These are phyloP conservation scores for Periophthalmus magnuspinnatus DNA, from an alignment of 2,797 vertebrate genomes.

Conservation along the genomic window DNA sequence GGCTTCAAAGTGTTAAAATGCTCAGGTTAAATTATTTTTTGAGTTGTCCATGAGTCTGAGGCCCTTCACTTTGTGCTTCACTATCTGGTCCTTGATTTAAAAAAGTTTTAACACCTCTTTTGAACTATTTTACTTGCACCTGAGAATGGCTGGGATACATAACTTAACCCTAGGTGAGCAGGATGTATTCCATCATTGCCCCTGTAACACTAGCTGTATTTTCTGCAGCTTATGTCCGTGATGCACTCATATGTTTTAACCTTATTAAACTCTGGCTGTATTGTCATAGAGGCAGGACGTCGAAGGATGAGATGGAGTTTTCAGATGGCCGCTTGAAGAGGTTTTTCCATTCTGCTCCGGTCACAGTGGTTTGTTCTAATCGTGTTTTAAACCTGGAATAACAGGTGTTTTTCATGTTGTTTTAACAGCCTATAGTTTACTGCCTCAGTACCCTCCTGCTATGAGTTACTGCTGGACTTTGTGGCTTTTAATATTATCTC, in stretches of 20 bases:
- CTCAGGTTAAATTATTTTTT: too few species aligned
- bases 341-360: slow-evolving; percentile 41
- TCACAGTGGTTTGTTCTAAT: slow-evolving; percentile 58
- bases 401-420: slow-evolving; percentile 69
- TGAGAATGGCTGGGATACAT: background rate
- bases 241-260: slow-evolving; percentile 63
- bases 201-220: slow-evolving; percentile 5
- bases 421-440: slow-evolving; percentile 49
- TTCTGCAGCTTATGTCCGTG: slow-evolving; percentile 10
- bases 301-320: slow-evolving; percentile 50
- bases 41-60: background rate
- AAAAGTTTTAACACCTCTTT: background rate
- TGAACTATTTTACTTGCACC: too few species aligned
- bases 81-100: background rate
- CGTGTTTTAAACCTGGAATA: slow-evolving; percentile 60
- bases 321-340: slow-evolving; percentile 55
- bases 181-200: slow-evolving; percentile 19
- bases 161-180: slow-evolving; percentile 9
- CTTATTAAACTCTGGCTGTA: slow-evolving; percentile 54
- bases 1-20: background rate
- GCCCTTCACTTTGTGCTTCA: background rate
- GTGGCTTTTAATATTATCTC: slow-evolving; percentile 26
- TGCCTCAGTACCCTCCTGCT: slow-evolving; percentile 44
- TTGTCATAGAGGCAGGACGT: slow-evolving; percentile 60
- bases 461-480: slow-evolving; percentile 34